Evolutionary conservation across 2,797 vertebrate species (phyloP), one percentile per base, ranked within the genome.

Genomic region (Scarus forsteni): DNA sequence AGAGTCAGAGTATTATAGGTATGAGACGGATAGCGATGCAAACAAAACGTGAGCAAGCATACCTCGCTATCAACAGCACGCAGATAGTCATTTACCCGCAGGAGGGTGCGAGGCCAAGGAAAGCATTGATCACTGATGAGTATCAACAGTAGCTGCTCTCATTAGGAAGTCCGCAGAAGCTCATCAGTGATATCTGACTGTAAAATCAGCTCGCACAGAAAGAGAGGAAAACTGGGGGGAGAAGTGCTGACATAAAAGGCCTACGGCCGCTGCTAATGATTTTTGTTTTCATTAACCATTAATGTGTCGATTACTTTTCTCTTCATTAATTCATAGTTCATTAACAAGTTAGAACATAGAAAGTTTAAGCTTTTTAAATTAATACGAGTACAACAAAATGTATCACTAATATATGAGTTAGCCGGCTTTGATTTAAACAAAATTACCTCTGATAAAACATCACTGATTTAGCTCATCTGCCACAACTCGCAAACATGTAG

Each of bases 81-180:
- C 70, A 57, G 68, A 57, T 18, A 27, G 14, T 44, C 35, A 11
- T 27, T 76, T 42, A 58, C 58, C 74, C 40, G 39, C 57, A 75
- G 80, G 73, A 72, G 59, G 60, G 65, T 50, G 77, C 4, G 65
- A 78, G 77, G 78, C 70, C 74, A 81, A 54, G 79, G 80, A 67
- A 74, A 73, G 75, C 82, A 90, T 88, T 74, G 89, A 92, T 89
- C 87, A 79, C 75, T 73, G 88, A 92, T 90, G 78, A 87, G 73
- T 79, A 86, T 92, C 90, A 73, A 51, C 77, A 70, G 59, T n/a
- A 56, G 81, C 65, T 42, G 7, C 68, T 71, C 85, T 91, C 85
- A 90, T 90, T 90, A 89, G 81, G 65, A 80, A 35, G 79, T 88
- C 73, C 70, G 67, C 69, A 73, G 80, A 77, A 85, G 80, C 73